A percentile compares a stretch with the other conserved stretches of the same genome.
Evolutionary conservation across 2,888 invertebrate genomes (phyloP).

Genomic region (Schizaphis graminum): DNA sequence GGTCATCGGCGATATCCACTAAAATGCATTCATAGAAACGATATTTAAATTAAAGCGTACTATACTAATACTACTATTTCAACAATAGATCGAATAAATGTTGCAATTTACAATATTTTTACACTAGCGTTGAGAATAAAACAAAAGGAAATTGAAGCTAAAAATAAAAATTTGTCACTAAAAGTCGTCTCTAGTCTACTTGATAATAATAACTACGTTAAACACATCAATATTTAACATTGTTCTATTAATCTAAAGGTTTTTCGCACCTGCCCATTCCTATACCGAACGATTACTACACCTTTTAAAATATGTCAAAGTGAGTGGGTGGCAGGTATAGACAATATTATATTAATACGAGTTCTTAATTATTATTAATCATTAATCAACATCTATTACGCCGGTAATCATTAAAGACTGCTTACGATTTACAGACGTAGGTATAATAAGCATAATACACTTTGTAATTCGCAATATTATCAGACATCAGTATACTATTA

Average conservation of each 20-base stretch:
- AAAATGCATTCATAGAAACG: background rate
- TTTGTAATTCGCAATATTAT: background rate
- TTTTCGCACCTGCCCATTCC: background rate
- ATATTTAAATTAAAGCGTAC: background rate
- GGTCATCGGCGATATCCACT: background rate
- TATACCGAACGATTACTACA: background rate
- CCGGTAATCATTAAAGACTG: background rate
- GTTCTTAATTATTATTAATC: background rate
- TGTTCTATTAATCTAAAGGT: background rate
- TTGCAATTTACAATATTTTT: background rate
- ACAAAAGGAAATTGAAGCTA: background rate
- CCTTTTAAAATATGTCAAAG: background rate
- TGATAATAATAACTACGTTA: background rate
- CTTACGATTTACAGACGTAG: background rate
- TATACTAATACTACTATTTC: background rate
- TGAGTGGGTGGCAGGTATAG: background rate
- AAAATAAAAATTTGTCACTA: background rate
- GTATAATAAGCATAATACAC: background rate
- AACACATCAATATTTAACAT: background rate
- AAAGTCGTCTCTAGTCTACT: background rate
- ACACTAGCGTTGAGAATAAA: background rate
- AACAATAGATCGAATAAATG: background rate
- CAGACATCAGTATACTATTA: background rate
- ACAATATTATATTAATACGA: background rate
- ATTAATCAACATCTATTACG: background rate